phyloP scores from a whole-genome alignment of 2,113 vertebrate species.

The Calypte anna region DNA sequence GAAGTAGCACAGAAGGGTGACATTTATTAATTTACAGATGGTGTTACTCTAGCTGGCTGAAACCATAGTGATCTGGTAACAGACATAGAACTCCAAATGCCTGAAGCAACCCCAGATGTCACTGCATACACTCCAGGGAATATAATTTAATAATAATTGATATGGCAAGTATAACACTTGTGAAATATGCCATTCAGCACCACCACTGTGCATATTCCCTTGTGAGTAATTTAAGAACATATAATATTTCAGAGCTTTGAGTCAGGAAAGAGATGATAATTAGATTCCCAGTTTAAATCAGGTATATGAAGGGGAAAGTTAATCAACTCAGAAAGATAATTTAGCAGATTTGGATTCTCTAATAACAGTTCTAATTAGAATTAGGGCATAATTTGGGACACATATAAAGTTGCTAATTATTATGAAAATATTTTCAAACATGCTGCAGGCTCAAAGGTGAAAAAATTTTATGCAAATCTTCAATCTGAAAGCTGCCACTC shows the following conservation, averaged over 20 bases:
- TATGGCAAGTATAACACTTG: conserved; percentile 57
- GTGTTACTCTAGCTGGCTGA: conserved; percentile 68
- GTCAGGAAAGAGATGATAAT: conserved; percentile 42
- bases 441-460: neutral
- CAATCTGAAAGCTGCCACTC: neutral
- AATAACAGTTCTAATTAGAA: conserved; percentile 57
- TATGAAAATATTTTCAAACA: conserved; percentile 58
- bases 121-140: conserved; percentile 48
- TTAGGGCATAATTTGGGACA: conserved; percentile 55
- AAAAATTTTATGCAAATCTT: conserved; percentile 19
- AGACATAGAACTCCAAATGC: conserved; percentile 65
- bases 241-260: conserved; percentile 55
- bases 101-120: conserved; percentile 73
- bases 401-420: conserved; percentile 56
- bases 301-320: conserved; percentile 44
- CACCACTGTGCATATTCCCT: conserved; percentile 27
- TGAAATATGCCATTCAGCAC: conserved; percentile 67
- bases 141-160: conserved; percentile 73
- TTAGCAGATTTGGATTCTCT: conserved; percentile 54
- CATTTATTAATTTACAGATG: conserved; percentile 78
- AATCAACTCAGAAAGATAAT: conserved; percentile 66
- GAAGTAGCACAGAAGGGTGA: conserved; percentile 67
- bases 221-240: conserved; percentile 51
- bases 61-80: conserved; percentile 72
- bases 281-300: conserved; percentile 53